Evolutionary conservation across 2,888 invertebrate species (phyloP).

Genomic region (Marasmarcha lunaedactyla): DNA sequence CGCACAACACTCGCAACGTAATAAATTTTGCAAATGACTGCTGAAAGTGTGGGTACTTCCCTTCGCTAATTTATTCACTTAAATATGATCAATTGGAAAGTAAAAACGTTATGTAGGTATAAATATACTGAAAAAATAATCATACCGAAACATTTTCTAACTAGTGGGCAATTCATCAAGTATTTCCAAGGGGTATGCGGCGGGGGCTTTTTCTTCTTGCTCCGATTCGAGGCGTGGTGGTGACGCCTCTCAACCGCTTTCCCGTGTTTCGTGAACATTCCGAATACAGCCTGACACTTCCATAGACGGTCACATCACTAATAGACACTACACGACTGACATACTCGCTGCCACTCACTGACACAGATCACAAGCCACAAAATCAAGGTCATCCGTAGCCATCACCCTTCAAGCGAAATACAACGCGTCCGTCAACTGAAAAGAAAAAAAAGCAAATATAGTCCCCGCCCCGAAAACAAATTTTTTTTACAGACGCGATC

Average conservation of each 20-base stretch:
- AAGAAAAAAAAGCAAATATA: slow-evolving; percentile 60
- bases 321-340: slow-evolving; percentile 33
- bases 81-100: no score
- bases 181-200: slow-evolving; percentile 68
- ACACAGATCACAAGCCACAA: slow-evolving; percentile 44
- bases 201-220: slow-evolving; percentile 64
- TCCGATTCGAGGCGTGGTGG: slow-evolving; percentile 51
- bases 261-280: slow-evolving; percentile 66
- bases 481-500: no score
- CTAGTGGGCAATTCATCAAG: slow-evolving; percentile 72
- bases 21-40: no score
- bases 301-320: slow-evolving; percentile 57
- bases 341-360: slow-evolving; percentile 33
- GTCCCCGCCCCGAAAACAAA: slow-evolving; percentile 22
- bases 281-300: slow-evolving; percentile 54
- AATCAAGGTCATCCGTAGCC: slow-evolving; percentile 53
- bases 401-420: slow-evolving; percentile 47
- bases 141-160: slow-evolving; percentile 71
- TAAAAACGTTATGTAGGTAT: no score
- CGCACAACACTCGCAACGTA: no score
- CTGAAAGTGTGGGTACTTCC: no score
- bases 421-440: slow-evolving; percentile 57
- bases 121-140: slow-evolving; percentile 28
- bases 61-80: no score
- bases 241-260: slow-evolving; percentile 63